Evolutionary conservation across 2,888 invertebrate genomes (phyloP).

Genomic region (Oscheius sp.): DNA sequence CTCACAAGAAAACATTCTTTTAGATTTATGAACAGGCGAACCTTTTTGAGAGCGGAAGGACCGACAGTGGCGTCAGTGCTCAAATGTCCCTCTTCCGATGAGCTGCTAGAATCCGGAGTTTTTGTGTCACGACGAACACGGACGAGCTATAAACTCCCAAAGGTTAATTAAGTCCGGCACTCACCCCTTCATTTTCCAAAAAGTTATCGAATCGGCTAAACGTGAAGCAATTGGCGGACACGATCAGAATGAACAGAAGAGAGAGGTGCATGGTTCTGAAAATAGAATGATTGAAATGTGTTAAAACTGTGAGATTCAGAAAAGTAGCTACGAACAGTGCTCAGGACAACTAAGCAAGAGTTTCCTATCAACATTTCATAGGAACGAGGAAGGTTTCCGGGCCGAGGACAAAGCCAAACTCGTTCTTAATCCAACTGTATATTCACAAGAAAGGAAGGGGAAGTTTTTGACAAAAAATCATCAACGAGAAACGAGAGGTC

Average conservation of each 20-base stretch:
- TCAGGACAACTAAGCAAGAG: background rate
- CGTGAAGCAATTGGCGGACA: background rate
- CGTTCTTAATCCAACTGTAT: constrained; percentile 14
- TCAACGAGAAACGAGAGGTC: background rate
- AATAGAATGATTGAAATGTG: background rate
- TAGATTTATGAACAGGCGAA: background rate
- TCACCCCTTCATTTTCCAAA: constrained; percentile 7
- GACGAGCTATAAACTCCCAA: background rate
- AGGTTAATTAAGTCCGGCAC: background rate
- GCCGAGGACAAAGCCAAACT: constrained; percentile 9
- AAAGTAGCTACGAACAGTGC: no score
- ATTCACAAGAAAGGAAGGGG: background rate
- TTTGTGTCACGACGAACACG: constrained; percentile 1
- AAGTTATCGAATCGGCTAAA: background rate
- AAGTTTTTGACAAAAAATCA: background rate
- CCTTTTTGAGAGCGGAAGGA: background rate
- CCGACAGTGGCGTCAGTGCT: background rate
- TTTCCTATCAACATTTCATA: background rate
- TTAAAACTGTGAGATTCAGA: no score
- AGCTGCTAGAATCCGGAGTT: constrained; percentile 1
- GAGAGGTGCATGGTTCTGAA: background rate
- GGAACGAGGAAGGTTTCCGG: background rate
- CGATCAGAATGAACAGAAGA: background rate
- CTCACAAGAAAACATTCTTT: background rate
- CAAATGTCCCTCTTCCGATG: constrained; percentile 18